These are phyloP conservation scores for Calameuta idolon DNA, from an alignment of 2,888 invertebrate species.

Conservation along the genomic window DNA sequence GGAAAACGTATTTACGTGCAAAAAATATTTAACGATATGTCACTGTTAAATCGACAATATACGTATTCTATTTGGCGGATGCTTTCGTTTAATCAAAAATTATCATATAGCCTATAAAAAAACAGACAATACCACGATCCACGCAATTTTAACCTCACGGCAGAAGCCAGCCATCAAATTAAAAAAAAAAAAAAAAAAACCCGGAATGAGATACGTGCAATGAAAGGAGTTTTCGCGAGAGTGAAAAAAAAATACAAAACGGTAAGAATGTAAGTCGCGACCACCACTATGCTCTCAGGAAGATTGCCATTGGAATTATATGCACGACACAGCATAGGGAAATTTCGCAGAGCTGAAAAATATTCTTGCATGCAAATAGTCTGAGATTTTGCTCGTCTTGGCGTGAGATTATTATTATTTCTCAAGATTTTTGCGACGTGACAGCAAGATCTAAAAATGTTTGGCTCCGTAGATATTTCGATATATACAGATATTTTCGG, in stretches of 20 bases:
- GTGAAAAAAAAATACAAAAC: slow-evolving; percentile 19
- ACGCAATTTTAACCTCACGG: not conserved
- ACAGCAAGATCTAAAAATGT: not conserved
- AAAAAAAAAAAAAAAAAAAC: not conserved
- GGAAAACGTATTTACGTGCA: not conserved
- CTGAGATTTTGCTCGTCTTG: not conserved
- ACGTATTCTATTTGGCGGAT: not conserved
- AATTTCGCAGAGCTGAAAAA: slow-evolving; percentile 12
- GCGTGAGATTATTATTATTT: slow-evolving; percentile 4
- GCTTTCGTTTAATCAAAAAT: not conserved
- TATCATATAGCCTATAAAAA: not conserved
- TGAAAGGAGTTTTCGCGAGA: not conserved
- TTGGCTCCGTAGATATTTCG: not conserved
- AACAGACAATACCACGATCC: not conserved
- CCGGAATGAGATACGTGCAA: not conserved
- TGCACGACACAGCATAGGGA: slow-evolving; percentile 6
- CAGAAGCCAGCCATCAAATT: not conserved
- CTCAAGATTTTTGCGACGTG: not conserved
- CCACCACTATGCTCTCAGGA: slow-evolving; percentile 33
- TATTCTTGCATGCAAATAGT: slow-evolving; percentile 4
- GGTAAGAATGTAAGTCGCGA: not conserved
- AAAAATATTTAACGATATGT: not conserved
- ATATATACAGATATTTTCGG: not conserved
- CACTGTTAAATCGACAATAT: not conserved
- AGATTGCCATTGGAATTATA: slow-evolving; percentile 39